Evolutionary conservation across 2,888 invertebrate species (phyloP), one percentile per base, ranked within the genome.

Genomic region (Tetragonula carbonaria): DNA sequence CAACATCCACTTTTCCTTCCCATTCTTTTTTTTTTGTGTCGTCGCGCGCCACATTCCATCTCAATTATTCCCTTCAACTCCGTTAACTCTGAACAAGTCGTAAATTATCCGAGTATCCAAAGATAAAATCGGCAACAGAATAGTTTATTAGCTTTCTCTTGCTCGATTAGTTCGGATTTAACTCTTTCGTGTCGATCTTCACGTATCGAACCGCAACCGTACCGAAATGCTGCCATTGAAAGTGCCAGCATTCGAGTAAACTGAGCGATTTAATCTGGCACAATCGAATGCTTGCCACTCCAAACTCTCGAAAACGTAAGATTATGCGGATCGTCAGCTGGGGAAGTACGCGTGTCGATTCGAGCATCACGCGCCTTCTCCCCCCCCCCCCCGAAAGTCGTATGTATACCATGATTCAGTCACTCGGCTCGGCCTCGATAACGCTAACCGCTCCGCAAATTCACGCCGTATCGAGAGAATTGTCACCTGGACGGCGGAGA

Each of bases 331-430:
- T 84, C 73, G 23, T 51, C 55, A 65, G 38, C 57, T 72, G 85
- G 86, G 88, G 70, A 86, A 86, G 66, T 84, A 87, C 88, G 86
- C 86, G 88, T 89, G 86, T 78, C 82, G 33, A 74, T 62, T 82
- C 18, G 63, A 74, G 16, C 51, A 8, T 45, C 8, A 8, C 8
- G 45, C 45, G 45, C 8, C 38, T 38, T 33, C 33, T 2, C 33
- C 3, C 28, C 28, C 28, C 2, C 33, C 33, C 33, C 3, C 3
- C 3, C 33, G 33, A 33, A 33, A 33, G 33, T 33, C 28, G 16
- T 73, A 53, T 13, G 28, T 75, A 23, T 23, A 23, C 11, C 67
- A 33, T 55, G 28, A 76, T 55, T 70, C 62, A 11, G 45, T 53
- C 53, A 18, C 18, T 53, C 53, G 18, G 3, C 62, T 62, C 62